These are phyloP conservation scores for Leucania comma DNA, from an alignment of 2,888 invertebrate genomes.

Conservation along the genomic window DNA sequence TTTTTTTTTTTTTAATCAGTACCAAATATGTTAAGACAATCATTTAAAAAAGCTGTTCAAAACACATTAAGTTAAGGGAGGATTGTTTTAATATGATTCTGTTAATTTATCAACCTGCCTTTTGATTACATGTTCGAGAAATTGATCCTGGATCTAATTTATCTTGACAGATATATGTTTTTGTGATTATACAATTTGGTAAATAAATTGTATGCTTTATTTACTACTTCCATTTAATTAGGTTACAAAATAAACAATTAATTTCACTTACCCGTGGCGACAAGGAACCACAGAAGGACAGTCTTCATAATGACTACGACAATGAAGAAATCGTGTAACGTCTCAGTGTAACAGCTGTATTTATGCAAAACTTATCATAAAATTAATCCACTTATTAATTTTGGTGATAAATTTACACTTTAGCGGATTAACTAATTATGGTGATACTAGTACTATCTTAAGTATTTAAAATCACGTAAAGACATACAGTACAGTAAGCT, in stretches of 20 bases:
- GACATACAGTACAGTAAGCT: not conserved
- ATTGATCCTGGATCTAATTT: too few relatives aligned
- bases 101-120: too few relatives aligned
- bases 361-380: constrained; percentile 43
- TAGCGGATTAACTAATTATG: constrained; percentile 11
- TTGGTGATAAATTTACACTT: constrained; percentile 13
- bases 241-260: not conserved
- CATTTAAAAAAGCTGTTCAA: not conserved
- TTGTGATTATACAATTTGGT: too few relatives aligned
- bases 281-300: constrained; percentile 25
- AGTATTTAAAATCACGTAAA: not conserved
- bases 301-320: constrained; percentile 32
- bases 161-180: too few relatives aligned
- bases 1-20: too few relatives aligned
- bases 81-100: not conserved
- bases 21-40: too few relatives aligned
- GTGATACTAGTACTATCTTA: constrained; percentile 26
- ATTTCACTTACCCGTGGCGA: constrained; percentile 40
- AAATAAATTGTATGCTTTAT: not conserved
- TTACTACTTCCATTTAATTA: not conserved
- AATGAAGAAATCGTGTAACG: constrained; percentile 8
- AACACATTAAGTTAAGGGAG: not conserved
- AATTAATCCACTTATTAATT: constrained; percentile 14
- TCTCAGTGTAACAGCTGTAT: constrained; percentile 18
- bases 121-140: too few relatives aligned